Evolutionary conservation across 1,140 invertebrate genomes (phyloP), one percentile per base, ranked within the genome.

Genomic region (Babylonia areolata): DNA sequence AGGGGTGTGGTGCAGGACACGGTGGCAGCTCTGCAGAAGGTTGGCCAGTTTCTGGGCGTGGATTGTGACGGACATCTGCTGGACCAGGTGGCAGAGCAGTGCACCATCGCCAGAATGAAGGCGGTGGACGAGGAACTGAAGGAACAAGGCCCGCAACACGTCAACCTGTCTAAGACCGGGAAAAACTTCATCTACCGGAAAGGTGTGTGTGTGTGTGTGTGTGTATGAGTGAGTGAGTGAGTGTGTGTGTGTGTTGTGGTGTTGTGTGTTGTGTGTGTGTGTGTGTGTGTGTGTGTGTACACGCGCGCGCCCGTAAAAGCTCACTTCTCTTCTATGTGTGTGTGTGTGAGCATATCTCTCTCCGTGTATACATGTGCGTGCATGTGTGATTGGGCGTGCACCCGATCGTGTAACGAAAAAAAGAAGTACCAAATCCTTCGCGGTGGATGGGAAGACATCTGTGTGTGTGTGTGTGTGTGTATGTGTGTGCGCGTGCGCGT

Each of bases 21-120:
- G 9, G 28, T 81, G 12, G 28, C 64, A 3, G 81, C 90, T 80
- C 86, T 91, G 1, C 78, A 54, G n/a, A 81, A 69, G 20, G 35
- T 91, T 12, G 81, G 87, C 23, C 39, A 86, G 15, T 91, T 91
- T 46, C 84, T 91, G 2, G 87, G 86, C 17, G 31, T 88, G 20
- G 86, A 88, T 12, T 78, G 54, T 9, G 80, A 75, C 64, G 75
- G 80, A 3, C 75, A 84, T 33, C 77, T 90, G 11, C n/a, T 89
- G 11, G 42, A 82, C 28, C 73, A 79, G 6, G 81, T 91, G 1
- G 85, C 87, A 64, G 86, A 87, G 35, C 77, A 87, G 35, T 91
- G 90, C 84, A 84, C 83, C 3, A 89, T 91, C 86, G 85, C 79
- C 20, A 88, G 85, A 39, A 90, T 91, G 84, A 89, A 89, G 83